These are phyloP conservation scores for Andrena camellia DNA, from an alignment of 2,888 invertebrate species.

Conservation along the genomic window DNA sequence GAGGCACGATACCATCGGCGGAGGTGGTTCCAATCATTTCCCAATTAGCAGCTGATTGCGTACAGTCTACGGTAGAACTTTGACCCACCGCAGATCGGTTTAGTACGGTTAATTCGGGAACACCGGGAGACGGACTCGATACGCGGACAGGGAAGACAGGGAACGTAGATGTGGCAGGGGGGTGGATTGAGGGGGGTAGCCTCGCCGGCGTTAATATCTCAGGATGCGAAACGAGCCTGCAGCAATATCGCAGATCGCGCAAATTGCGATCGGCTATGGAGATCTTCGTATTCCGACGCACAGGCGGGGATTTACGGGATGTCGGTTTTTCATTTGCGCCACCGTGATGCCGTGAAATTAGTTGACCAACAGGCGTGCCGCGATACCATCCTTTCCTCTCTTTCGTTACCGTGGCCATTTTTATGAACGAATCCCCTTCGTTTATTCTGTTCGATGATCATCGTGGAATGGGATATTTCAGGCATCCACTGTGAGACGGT, in stretches of 20 bases:
- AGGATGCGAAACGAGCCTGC: slow-evolving; percentile 66
- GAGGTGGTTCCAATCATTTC: slow-evolving; percentile 81
- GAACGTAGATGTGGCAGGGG: slow-evolving; percentile 26
- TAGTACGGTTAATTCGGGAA: slow-evolving; percentile 61
- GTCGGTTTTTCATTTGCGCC: slow-evolving; percentile 58
- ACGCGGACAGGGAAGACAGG: slow-evolving; percentile 29
- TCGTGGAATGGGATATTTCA: too few relatives aligned
- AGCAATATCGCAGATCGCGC: slow-evolving; percentile 72
- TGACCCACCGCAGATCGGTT: slow-evolving; percentile 59
- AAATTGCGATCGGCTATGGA: slow-evolving; percentile 72
- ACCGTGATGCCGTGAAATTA: slow-evolving; percentile 44
- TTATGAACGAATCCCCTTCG: background rate
- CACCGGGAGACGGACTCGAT: slow-evolving; percentile 44
- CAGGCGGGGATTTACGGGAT: slow-evolving; percentile 50
- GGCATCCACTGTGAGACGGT: background rate
- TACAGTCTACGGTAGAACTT: slow-evolving; percentile 72
- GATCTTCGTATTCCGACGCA: slow-evolving; percentile 59
- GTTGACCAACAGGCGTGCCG: slow-evolving; percentile 44
- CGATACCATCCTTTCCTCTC: background rate
- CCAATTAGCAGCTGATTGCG: slow-evolving; percentile 84
- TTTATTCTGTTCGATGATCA: background rate
- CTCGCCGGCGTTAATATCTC: slow-evolving; percentile 70
- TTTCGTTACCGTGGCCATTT: background rate
- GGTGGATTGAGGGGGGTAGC: slow-evolving; percentile 18
- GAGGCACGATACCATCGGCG: slow-evolving; percentile 71